Evolutionary conservation across 2,888 invertebrate genomes (phyloP), one percentile per base, ranked within the genome.

Genomic region (Nemotelus nigrinus): DNA sequence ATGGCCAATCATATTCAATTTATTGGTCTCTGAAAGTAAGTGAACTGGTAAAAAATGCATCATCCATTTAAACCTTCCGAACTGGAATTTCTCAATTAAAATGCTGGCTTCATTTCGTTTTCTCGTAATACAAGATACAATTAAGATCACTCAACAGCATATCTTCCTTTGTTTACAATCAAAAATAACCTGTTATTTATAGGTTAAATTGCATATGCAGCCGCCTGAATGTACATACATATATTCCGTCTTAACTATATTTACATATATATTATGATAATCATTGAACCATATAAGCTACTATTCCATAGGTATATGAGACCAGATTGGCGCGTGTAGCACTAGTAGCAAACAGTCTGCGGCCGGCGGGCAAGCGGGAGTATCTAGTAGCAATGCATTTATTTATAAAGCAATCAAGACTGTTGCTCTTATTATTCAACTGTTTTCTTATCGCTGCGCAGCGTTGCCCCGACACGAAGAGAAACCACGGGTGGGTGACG

Each of bases 391-490:
- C 47, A 41, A 41, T 70, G 70, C 70, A 70, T 70, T 70, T 70
- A 70, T 70, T 70, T 70, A 70, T 70, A 70, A 43, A 70, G 70
- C 43, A 70, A 70, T 70, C 70, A 70, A 53, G 55, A 55, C 70
- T n/a, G 70, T 53, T 53, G 70, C 53, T 70, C 39, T 53, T 70
- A 70, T 70, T 70, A 70, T 70, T 70, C 70, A 53, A 55, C 53
- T 53, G 55, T 70, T 39, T 68, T 44, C 70, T 70, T 70, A 70
- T 70, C 70, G 70, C 70, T 53, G 70, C 70, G 70, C 70, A 55
- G 70, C 70, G 70, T 44, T 70, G 70, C 70, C 55, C 70, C 43
- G 55, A 55, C n/a, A 25, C 25, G 43, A 70, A 7, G 25, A 47
- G n/a, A 2, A 39, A 8, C 44, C 65, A 7, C 5, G 6, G 39